Conservation (phyloP, 2,113 vertebrate species). For the Daboia siamensis region DNA sequence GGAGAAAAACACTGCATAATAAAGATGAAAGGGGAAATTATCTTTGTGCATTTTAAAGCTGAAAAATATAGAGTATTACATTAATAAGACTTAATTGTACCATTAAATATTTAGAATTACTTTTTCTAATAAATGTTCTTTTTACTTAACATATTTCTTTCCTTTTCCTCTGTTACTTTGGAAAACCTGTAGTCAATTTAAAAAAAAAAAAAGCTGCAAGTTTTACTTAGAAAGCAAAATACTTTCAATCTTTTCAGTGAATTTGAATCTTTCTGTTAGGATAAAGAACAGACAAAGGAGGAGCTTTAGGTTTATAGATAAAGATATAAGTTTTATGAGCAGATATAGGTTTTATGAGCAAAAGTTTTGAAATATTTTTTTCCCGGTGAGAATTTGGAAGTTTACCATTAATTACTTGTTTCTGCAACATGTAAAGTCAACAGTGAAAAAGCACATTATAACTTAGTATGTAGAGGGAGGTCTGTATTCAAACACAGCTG, state of each 20-base stretch:
- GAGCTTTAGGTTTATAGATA: neutral
- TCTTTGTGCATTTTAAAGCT: constrained; percentile 65
- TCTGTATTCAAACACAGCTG: neutral
- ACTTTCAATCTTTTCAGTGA: neutral
- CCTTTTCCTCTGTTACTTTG: constrained; percentile 49
- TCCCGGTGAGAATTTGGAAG: neutral
- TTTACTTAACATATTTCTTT: constrained; percentile 63
- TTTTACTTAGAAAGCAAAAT: neutral
- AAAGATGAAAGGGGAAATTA: constrained; percentile 66
- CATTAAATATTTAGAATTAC: constrained; percentile 69
- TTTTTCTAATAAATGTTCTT: constrained; percentile 63
- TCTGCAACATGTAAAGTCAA: neutral
- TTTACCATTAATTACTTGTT: neutral
- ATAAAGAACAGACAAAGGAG: neutral
- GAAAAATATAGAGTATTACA: constrained; percentile 63
- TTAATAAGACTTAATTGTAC: constrained; percentile 67
- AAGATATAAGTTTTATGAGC: neutral
- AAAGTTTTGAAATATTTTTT: neutral
- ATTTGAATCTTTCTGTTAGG: neutral
- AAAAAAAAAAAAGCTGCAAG: neutral
- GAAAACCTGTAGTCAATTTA: constrained; percentile 41
- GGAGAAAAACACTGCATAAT: constrained; percentile 60
- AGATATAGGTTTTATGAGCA: neutral
- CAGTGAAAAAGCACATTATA: neutral
- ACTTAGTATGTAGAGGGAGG: neutral